Evolutionary conservation across 2,888 invertebrate genomes (phyloP).

Genomic region (Cheilosia grossa): DNA sequence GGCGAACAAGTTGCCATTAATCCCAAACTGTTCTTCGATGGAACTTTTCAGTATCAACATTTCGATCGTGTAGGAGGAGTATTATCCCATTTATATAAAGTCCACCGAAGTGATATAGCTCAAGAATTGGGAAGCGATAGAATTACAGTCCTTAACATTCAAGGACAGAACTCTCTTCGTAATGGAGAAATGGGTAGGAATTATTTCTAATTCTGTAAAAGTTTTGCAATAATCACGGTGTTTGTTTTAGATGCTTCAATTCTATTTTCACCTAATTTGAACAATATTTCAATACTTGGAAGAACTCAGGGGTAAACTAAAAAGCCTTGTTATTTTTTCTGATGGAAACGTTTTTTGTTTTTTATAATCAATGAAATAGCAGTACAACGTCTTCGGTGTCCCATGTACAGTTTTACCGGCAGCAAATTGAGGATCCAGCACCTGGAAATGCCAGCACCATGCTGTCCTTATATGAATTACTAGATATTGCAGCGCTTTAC

Average conservation of each 20-base stretch:
- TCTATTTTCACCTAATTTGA: conserved; percentile 79
- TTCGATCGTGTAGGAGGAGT: conserved; percentile 83
- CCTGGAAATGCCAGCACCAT: conserved; percentile 78
- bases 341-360: not conserved
- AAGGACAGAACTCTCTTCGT: conserved; percentile 77
- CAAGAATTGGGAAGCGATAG: conserved; percentile 79
- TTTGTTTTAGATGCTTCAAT: conserved; percentile 79
- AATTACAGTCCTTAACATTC: conserved; percentile 78
- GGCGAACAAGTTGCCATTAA: conserved; percentile 78
- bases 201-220: not conserved
- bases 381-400: conserved; percentile 72
- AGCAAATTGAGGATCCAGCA: conserved; percentile 69
- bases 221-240: not conserved
- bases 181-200: conserved; percentile 79
- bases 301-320: conserved; percentile 78
- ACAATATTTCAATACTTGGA: conserved; percentile 80
- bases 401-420: conserved; percentile 73
- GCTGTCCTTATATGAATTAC: conserved; percentile 80
- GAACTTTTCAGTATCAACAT: conserved; percentile 81
- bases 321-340: not conserved
- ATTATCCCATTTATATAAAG: conserved; percentile 82
- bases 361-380: not conserved
- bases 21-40: conserved; percentile 80
- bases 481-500: conserved; percentile 81
- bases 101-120: conserved; percentile 80